phyloP scores from a whole-genome alignment of 2,797 vertebrate genomes.

The Capromys pilorides region DNA sequence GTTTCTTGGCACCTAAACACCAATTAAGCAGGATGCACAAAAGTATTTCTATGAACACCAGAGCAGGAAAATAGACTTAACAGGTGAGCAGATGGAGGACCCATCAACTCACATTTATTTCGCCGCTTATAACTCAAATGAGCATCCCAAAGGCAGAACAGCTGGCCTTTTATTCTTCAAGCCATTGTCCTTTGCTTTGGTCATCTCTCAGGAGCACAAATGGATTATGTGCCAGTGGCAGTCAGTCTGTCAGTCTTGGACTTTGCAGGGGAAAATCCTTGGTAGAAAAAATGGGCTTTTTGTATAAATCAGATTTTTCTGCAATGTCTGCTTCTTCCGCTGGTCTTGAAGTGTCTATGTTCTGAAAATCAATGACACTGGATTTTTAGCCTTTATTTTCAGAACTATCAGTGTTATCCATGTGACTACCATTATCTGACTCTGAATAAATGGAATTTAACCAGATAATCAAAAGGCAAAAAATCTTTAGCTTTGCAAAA shows the following conservation, averaged over 20 bases:
- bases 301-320: slow-evolving; percentile 28
- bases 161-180: slow-evolving; percentile 62
- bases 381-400: slow-evolving; percentile 36
- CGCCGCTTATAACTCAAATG: slow-evolving; percentile 57
- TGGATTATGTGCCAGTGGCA: neutral
- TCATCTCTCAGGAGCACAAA: slow-evolving; percentile 53
- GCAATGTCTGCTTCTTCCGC: neutral
- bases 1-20: slow-evolving; percentile 50
- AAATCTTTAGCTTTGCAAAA: slow-evolving; percentile 1
- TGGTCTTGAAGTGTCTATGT: neutral
- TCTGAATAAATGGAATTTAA: slow-evolving; percentile 33
- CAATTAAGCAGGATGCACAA: slow-evolving; percentile 28
- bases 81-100: slow-evolving; percentile 68
- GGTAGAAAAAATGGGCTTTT: slow-evolving; percentile 42
- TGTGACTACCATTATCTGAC: neutral
- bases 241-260: slow-evolving; percentile 63
- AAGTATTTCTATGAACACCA: slow-evolving; percentile 62
- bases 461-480: slow-evolving; percentile 8
- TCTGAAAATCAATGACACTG: neutral
- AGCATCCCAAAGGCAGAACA: slow-evolving; percentile 65
- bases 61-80: neutral
- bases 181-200: slow-evolving; percentile 60
- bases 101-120: slow-evolving; percentile 70
- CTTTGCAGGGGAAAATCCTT: slow-evolving; percentile 55
- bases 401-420: neutral